phyloP scores from a whole-genome alignment of 1,140 invertebrate genomes.

The Chionoecetes opilio region DNA sequence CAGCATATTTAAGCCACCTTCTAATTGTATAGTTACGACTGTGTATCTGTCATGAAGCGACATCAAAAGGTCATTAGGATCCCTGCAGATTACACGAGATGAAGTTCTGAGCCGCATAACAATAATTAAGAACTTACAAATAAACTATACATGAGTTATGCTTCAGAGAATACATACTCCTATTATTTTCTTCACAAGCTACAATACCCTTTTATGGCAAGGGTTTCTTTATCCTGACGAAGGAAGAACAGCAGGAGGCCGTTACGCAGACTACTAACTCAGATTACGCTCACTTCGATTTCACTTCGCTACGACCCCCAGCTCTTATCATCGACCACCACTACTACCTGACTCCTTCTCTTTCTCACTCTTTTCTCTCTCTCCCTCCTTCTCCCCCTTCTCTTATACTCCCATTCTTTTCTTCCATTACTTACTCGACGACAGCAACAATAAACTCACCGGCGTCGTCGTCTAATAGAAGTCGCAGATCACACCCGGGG shows the following conservation, averaged over 20 bases:
- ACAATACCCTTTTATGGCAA: neutral
- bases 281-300: constrained; percentile 17
- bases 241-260: neutral
- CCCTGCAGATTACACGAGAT: neutral
- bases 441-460: neutral
- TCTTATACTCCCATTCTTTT: neutral
- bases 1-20: neutral
- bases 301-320: neutral
- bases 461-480: neutral
- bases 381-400: neutral
- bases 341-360: neutral
- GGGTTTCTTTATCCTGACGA: neutral
- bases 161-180: neutral
- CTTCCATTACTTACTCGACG: neutral
- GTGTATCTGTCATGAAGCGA: neutral
- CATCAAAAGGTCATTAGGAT: neutral
- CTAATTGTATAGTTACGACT: too few relatives aligned
- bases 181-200: neutral
- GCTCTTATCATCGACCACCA: neutral
- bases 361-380: neutral
- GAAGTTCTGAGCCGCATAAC: neutral
- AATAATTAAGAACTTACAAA: neutral
- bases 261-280: neutral
- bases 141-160: neutral
- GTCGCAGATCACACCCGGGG: constrained; percentile 33